Base-by-base conservation (phyloP, 1,140 invertebrate genomes). In the Pseudachorutes palmiensis region DNA sequence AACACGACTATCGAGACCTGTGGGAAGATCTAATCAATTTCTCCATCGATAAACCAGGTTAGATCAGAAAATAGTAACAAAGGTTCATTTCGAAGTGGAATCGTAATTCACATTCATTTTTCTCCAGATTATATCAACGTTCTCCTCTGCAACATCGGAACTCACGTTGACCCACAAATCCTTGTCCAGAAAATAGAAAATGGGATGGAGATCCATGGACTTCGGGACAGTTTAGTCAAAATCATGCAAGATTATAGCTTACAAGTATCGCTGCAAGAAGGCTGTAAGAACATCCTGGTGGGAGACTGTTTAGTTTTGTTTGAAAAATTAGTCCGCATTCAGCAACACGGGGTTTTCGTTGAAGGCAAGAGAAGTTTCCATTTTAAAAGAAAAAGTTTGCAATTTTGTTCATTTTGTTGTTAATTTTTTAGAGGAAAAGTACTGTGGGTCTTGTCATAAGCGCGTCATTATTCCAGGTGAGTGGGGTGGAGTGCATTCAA, bases 201-300 rank as follows among this genome's bases (percentile, higher is more conserved):
- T 1, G 86, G 86, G 1, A 87, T 92, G 77, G 82, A 90, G 77
- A 95, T 98, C 73, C 90, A 90, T 58, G 90, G 92, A 19, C 79
- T 99, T 1, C 88, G 94, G 71, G 87, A 92, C 75, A 91, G 93
- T 2, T 80, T 99, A 2, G 89, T 94, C 0, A 96, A 96, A 80
- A 94, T 99, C 84, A 85, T 99, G 78, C 88, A 90, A 75, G 94
- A 98, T 78, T 97, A 95, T 76, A 93, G 92, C 78, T 80, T 97
- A 36, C 94, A 97, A 81, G 85, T 87, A 41, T 89, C 92, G 16
- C 84, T 96, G 1, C 86, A 94, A 78, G 88, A 92, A 78, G 90
- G 90, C 0, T 93, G 90, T 75, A 91, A 91, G 74, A 87, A 89
- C 76, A 94, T 95, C 70, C 82, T 95, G 2, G 83, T 91, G 0